Base-by-base conservation (phyloP, 2,113 vertebrate genomes). In the Carettochelys insculpta region DNA sequence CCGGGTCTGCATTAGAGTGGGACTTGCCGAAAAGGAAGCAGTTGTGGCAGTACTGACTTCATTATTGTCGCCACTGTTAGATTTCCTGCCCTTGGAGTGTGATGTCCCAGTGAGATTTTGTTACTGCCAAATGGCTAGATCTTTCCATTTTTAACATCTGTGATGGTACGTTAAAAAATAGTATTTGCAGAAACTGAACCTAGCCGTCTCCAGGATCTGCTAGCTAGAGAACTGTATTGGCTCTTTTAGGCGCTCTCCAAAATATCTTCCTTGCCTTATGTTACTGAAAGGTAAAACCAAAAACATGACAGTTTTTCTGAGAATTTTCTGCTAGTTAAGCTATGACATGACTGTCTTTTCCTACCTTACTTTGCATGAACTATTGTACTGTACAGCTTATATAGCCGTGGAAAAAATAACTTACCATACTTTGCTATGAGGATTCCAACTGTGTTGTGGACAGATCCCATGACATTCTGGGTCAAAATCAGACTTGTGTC, bases 301-400 rank as follows among this genome's bases (percentile, higher is more conserved):
- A 75, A 41, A n/a, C 31, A 82, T 48, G 45, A 83, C 56, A 79
- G 78, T 94, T 94, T 88, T 81, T 65, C 83, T 45, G 96, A 94
- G 85, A 75, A 86, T 76, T 50, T 50, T 79, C 25, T 0, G 1
- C 71, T 83, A 94, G 89, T 93, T 95, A 96, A 94, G 82, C 17
- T 1, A 1, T 89, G 88, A 78, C 86, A 81, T 87, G 94, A 51
- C 0, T 50, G 80, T 20, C 93, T 96, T 61, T 54, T 84, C 86
- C 82, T 52, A 91, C 61, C 89, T 24, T 31, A 41, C 24, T 41
- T 17, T 29, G 90, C 87, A 84, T 96, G 94, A n/a, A 94, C 92
- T 95, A 6, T 51, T 56, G 50, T 1, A 2, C 54, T 82, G 75
- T 77, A 51, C 54, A 85, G 88, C 52, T 90, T 92, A 86, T 68